These are phyloP conservation scores for Lysiphlebus fabarum DNA, from an alignment of 1,140 invertebrate genomes.

Conservation along the genomic window DNA sequence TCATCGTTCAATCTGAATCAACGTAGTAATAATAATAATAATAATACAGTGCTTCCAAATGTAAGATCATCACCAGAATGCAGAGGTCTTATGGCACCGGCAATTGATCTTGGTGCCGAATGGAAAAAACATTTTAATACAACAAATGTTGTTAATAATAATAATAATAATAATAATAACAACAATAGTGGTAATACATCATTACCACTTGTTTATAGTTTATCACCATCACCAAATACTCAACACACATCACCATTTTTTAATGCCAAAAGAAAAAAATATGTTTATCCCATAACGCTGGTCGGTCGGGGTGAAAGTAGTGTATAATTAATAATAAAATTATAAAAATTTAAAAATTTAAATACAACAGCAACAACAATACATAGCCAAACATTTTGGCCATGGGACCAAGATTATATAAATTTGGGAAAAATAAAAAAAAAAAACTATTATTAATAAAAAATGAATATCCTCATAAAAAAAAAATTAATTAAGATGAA, in stretches of 20 bases:
- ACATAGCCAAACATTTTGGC: too few relatives aligned
- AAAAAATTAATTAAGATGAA: too few relatives aligned
- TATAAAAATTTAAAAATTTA: too few relatives aligned
- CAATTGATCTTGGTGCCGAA: slow-evolving; percentile 51
- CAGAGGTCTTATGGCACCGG: slow-evolving; percentile 48
- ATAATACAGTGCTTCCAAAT: slow-evolving; percentile 45
- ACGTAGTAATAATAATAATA: slow-evolving; percentile 32
- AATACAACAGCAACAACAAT: too few relatives aligned
- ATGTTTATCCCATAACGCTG: slow-evolving; percentile 59
- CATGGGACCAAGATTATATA: slow-evolving; percentile 24
- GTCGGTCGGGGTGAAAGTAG: slow-evolving; percentile 58
- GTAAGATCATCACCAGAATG: slow-evolving; percentile 46
- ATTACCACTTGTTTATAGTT: slow-evolving; percentile 56
- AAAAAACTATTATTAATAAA: too few relatives aligned
- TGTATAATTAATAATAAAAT: slow-evolving; percentile 43
- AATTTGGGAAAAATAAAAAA: too few relatives aligned
- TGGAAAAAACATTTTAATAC: slow-evolving; percentile 45
- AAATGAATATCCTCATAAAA: too few relatives aligned
- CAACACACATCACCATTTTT: slow-evolving; percentile 55
- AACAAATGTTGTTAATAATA: slow-evolving; percentile 45
- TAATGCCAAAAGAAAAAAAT: slow-evolving; percentile 61
- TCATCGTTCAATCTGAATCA: slow-evolving; percentile 29
- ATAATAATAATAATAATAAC: neutral
- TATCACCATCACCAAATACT: slow-evolving; percentile 53
- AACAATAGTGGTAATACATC: slow-evolving; percentile 53